Conservation (phyloP, 1,140 invertebrate species). For the Stenopsyche tienmushanensis region DNA sequence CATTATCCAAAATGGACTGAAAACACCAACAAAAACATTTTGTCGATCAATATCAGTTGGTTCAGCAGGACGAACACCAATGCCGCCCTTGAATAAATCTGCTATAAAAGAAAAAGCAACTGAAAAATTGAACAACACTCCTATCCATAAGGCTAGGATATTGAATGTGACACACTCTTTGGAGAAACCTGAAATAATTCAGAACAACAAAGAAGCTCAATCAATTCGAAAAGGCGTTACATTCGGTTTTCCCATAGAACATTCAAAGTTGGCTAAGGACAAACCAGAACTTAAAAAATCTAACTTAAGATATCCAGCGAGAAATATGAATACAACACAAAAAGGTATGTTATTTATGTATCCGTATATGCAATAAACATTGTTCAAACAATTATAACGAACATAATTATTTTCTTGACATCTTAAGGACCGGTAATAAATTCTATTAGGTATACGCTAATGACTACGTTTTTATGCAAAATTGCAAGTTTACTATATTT, state of each 20-base stretch:
- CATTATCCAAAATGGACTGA: conserved; percentile 39
- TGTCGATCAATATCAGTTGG: conserved; percentile 43
- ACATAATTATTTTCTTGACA: too few species aligned
- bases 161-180: conserved; percentile 51
- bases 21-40: conserved; percentile 41
- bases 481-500: too few species aligned
- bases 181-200: conserved; percentile 39
- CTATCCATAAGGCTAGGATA: conserved; percentile 41
- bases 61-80: conserved; percentile 49
- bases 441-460: too few species aligned
- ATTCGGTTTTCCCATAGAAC: neutral
- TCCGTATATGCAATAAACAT: too few species aligned
- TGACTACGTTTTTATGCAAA: too few species aligned
- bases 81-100: conserved; percentile 34
- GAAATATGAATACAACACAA: too few species aligned
- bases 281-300: too few species aligned
- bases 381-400: too few species aligned
- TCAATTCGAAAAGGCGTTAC: neutral
- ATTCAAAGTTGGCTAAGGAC: neutral
- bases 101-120: too few species aligned
- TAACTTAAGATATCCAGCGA: too few species aligned
- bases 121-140: conserved; percentile 21
- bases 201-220: neutral
- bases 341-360: too few species aligned
- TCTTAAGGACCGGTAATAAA: too few species aligned